These are phyloP conservation scores for Cephalotes varians DNA, from an alignment of 2,888 invertebrate genomes.

Conservation along the genomic window DNA sequence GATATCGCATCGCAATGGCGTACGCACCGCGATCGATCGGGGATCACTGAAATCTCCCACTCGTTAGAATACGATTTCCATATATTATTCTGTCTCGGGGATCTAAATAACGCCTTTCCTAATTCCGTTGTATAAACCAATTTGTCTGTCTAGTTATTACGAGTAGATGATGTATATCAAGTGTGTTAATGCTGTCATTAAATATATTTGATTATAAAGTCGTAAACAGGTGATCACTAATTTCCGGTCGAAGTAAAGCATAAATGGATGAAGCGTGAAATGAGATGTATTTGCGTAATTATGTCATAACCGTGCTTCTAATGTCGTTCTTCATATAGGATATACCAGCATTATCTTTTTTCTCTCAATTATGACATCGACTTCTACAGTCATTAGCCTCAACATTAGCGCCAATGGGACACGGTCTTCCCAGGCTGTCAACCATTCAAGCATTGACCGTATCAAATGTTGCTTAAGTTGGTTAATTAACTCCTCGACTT, in stretches of 20 bases:
- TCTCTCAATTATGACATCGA: conserved; percentile 51
- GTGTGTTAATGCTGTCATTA: not conserved
- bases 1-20: conserved; percentile 70
- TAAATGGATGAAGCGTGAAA: conserved; percentile 45
- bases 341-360: conserved; percentile 48
- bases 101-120: not conserved
- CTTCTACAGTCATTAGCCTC: conserved; percentile 50
- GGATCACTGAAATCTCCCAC: not conserved
- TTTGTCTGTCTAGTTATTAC: not conserved
- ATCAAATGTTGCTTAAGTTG: conserved; percentile 51
- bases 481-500: conserved; percentile 43
- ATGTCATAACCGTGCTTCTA: conserved; percentile 50
- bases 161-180: not conserved
- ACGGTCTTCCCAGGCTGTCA: conserved; percentile 62
- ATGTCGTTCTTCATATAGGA: conserved; percentile 26
- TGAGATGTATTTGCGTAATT: conserved; percentile 51
- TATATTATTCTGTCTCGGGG: not conserved
- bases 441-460: conserved; percentile 51
- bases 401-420: conserved; percentile 55
- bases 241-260: conserved; percentile 12
- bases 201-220: conserved; percentile 24
- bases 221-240: not conserved
- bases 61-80: not conserved
- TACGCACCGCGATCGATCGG: conserved; percentile 31
- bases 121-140: not conserved